Percentiles rank a stretch among this genome's conserved stretches.
phyloP scores from a whole-genome alignment of 2,113 vertebrate genomes.

The Scalopus aquaticus region DNA sequence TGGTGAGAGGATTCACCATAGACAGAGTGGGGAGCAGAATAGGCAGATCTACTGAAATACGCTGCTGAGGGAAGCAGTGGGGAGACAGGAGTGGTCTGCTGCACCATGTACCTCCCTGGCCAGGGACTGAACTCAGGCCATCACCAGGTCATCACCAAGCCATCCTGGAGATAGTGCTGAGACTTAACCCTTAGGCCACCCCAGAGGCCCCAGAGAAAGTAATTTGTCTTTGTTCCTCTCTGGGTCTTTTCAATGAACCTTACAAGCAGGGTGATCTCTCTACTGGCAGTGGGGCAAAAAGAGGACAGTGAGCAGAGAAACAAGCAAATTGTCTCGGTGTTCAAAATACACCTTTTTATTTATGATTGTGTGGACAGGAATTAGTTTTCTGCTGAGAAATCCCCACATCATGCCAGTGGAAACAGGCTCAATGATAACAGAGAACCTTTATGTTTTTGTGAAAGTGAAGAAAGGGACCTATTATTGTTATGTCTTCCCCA shows the following conservation, averaged over 20 bases:
- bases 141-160: too few relatives aligned
- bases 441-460: not conserved
- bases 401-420: not conserved
- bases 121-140: too few relatives aligned
- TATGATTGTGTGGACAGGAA: not conserved
- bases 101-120: too few relatives aligned
- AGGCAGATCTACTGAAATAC: too few relatives aligned
- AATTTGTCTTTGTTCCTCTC: not conserved
- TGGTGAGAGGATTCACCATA: too few relatives aligned
- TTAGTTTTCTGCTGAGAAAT: not conserved
- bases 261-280: not conserved
- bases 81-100: too few relatives aligned
- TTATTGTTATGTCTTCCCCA: not conserved
- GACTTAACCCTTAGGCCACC: too few relatives aligned
- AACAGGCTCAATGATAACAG: not conserved
- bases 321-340: not conserved
- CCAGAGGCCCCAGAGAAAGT: too few relatives aligned
- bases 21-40: too few relatives aligned
- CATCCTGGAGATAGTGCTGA: too few relatives aligned
- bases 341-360: not conserved
- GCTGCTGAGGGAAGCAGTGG: too few relatives aligned
- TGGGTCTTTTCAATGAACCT: not conserved
- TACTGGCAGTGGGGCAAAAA: not conserved
- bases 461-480: not conserved
- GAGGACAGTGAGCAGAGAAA: not conserved